Evolutionary conservation across 2,797 vertebrate species (phyloP).

Genomic region (Pangasius macronema): DNA sequence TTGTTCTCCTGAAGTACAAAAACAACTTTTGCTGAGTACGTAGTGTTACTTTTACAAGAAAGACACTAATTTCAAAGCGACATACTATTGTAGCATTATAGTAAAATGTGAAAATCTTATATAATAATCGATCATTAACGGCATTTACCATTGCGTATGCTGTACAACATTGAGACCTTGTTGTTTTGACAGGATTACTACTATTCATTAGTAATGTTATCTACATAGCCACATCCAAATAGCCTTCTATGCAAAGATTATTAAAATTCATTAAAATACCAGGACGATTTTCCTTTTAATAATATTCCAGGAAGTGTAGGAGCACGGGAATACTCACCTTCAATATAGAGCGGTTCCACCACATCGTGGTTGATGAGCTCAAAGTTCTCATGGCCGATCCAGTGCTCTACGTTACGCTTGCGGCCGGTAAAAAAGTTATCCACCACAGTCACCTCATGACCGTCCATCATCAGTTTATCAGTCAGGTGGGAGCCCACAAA

Average conservation of each 20-base stretch:
- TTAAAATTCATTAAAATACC: background rate
- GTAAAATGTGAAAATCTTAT: background rate
- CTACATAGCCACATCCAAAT: background rate
- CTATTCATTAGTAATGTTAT: background rate
- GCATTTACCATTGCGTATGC: too few species aligned
- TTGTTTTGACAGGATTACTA: background rate
- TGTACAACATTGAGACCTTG: background rate
- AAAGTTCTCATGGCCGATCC: conserved; percentile 99
- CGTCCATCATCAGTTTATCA: conserved; percentile 99
- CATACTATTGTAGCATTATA: too few species aligned
- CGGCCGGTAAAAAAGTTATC: conserved; percentile 99
- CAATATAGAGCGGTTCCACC: conserved; percentile 97
- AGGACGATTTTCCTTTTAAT: too few species aligned
- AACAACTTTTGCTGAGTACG: background rate
- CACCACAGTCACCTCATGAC: conserved; percentile 97
- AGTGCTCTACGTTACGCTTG: conserved; percentile 98
- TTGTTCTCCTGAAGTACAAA: background rate
- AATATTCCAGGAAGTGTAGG: background rate
- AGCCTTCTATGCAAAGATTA: background rate
- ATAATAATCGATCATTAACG: background rate
- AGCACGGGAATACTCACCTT: conserved; percentile 77
- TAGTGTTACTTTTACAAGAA: background rate
- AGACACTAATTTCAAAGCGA: background rate
- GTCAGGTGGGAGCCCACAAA: conserved; percentile 98
- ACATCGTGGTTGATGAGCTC: conserved; percentile 99